Base-by-base conservation (phyloP, 2,888 invertebrate species). In the Orchestes rusci region DNA sequence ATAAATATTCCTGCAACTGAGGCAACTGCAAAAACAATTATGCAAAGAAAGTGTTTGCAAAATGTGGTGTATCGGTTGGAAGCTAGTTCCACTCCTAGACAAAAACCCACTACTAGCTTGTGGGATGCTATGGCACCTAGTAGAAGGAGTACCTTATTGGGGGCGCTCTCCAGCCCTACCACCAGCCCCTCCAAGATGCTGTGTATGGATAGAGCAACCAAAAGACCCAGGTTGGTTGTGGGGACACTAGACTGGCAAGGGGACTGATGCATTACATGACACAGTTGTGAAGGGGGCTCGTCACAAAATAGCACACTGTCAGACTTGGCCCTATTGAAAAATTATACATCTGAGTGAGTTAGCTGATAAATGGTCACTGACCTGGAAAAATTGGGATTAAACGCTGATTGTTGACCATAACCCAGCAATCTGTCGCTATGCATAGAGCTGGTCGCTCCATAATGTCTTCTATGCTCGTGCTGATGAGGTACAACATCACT, bases 91-190 rank as follows among this genome's bases (percentile, higher is more conserved):
- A 84, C 73, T 1, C 89, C 88, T 34, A 89, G 71, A 56, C 87
- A 88, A 67, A 89, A 87, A 1, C 82, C 82, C 40, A 89, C 84
- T 12, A 88, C 85, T 54, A 81, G 76, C 68, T 89, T 89, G 69
- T 89, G 88, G 3, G 83, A 80, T 0, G 83, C 77, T 2, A 89
- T 82, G 4, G 82, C 86, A 12, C 73, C 79, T 7, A 80, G 70
- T 4, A 80, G 69, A 13, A 82, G 70, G 8, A 33, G 20, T 62
- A 84, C 85, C 71, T 79, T 77, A 2, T 75, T 66, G 10, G 78
- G 61, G 10, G 73, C 71, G 42, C 73, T 72, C 63, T 88, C 86
- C 27, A 90, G 68, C 0, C 90, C 90, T 56, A 90, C 83, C 0
- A 88, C 87, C 39, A 89, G 63, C 2, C 90, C 90, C 63, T 90